Conservation (phyloP, 1,140 invertebrate species). For the Zaprionus tsacasi region DNA sequence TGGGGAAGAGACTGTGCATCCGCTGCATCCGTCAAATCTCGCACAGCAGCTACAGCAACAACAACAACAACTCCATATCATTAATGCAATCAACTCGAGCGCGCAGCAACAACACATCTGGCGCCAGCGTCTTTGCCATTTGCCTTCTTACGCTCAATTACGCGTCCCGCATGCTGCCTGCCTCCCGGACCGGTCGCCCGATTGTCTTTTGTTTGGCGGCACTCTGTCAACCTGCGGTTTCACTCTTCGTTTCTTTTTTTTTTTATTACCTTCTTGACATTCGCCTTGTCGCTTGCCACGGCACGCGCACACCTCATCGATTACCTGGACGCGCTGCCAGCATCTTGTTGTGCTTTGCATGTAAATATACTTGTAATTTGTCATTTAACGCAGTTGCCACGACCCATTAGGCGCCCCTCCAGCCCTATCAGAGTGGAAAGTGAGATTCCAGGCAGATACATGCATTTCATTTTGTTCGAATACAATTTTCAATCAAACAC, state of each 20-base stretch:
- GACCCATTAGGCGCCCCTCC: constrained; percentile 20
- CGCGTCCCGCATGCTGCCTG: constrained; percentile 19
- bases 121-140: constrained; percentile 42
- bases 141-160: constrained; percentile 65
- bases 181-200: constrained; percentile 7
- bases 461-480: neutral
- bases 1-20: constrained; percentile 27
- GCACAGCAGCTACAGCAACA: constrained; percentile 18
- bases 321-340: constrained; percentile 45
- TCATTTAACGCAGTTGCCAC: constrained; percentile 56
- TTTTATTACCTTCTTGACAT: neutral
- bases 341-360: constrained; percentile 66
- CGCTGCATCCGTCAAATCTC: constrained; percentile 36
- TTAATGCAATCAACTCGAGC: constrained; percentile 61
- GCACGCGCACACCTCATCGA: constrained; percentile 61
- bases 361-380: constrained; percentile 71
- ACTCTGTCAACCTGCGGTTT: constrained; percentile 55
- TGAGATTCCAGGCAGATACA: constrained; percentile 1
- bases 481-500: neutral
- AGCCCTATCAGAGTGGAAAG: neutral
- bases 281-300: constrained; percentile 19
- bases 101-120: constrained; percentile 45
- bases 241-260: constrained; percentile 8
- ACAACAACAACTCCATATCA: constrained; percentile 44
- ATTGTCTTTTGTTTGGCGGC: constrained; percentile 51